Evolutionary conservation across 2,888 invertebrate genomes (phyloP).

Genomic region (Horisme vitalbata): DNA sequence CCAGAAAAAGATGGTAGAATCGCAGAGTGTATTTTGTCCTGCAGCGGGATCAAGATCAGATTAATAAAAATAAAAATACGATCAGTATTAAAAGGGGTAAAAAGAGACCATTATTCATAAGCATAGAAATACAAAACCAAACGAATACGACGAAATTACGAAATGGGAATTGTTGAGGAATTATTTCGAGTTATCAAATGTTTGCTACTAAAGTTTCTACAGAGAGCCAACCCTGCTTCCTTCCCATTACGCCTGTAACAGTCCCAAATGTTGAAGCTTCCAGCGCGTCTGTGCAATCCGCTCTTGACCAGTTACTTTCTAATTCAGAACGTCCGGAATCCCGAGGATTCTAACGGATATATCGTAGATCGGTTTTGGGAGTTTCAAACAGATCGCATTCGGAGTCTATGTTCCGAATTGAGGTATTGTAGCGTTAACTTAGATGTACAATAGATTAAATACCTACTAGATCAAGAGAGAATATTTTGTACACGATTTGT

Average conservation of each 20-base stretch:
- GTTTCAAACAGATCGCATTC: slow-evolving; percentile 23
- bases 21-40: too few relatives aligned
- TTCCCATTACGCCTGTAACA: slow-evolving; percentile 44
- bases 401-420: slow-evolving; percentile 8
- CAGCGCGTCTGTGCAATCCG: slow-evolving; percentile 38
- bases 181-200: neutral
- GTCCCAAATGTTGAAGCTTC: slow-evolving; percentile 39
- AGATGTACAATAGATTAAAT: too few relatives aligned
- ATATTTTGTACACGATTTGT: too few relatives aligned
- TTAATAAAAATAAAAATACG: too few relatives aligned
- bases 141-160: too few relatives aligned
- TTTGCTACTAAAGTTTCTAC: neutral
- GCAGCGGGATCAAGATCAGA: too few relatives aligned
- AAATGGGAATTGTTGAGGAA: too few relatives aligned
- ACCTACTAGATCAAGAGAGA: neutral
- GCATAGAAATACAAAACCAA: too few relatives aligned
- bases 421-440: slow-evolving; percentile 12
- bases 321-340: slow-evolving; percentile 46
- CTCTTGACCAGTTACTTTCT: slow-evolving; percentile 54
- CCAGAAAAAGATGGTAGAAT: too few relatives aligned
- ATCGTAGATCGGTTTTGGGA: slow-evolving; percentile 28
- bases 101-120: too few relatives aligned
- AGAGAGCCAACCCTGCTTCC: slow-evolving; percentile 27
- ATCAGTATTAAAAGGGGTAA: too few relatives aligned
- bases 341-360: slow-evolving; percentile 33